These are phyloP conservation scores for Epinotia ramella DNA, from an alignment of 2,888 invertebrate genomes.

Conservation along the genomic window DNA sequence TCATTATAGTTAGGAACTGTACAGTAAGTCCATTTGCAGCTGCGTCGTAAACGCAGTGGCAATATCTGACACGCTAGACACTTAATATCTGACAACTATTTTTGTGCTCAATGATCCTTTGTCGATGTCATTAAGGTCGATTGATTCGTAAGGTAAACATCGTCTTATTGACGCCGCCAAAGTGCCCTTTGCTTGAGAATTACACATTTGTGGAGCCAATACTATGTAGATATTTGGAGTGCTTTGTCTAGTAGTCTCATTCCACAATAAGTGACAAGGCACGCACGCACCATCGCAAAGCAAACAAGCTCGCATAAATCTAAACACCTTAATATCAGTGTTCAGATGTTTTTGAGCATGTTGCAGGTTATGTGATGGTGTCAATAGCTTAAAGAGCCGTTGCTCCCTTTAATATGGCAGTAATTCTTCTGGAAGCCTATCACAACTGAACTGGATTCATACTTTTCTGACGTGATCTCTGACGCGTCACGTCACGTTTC, in stretches of 20 bases:
- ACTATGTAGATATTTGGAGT: neutral
- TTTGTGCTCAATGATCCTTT: neutral
- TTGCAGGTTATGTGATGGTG: neutral
- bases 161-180: too few species aligned
- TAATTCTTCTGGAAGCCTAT: neutral
- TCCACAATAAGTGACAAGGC: too few species aligned
- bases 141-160: too few species aligned
- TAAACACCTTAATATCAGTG: neutral
- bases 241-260: neutral
- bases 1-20: slow-evolving; percentile 36
- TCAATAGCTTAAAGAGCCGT: neutral
- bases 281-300: neutral
- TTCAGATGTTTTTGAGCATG: neutral
- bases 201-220: neutral
- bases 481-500: too few species aligned
- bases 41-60: neutral
- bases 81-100: neutral
- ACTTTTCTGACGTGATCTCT: too few species aligned
- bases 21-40: neutral
- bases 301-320: neutral
- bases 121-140: too few species aligned
- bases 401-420: neutral
- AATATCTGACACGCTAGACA: neutral
- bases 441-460: neutral
- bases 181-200: too few species aligned